Evolutionary conservation across 2,888 invertebrate genomes (phyloP), one percentile per base, ranked within the genome.

Genomic region (Sympetrum striolatum): DNA sequence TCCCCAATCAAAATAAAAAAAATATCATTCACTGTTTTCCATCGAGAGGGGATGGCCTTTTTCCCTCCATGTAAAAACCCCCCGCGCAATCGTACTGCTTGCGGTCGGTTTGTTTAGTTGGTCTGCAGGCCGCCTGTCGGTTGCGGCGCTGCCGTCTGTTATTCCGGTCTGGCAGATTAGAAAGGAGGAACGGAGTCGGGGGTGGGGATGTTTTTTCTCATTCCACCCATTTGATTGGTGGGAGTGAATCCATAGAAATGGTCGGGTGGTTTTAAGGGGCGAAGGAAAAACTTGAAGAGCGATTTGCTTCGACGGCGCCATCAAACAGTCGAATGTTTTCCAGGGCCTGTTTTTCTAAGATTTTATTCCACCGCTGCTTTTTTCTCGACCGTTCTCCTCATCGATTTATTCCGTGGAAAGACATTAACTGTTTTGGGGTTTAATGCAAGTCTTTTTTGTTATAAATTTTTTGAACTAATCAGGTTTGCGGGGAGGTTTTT

Each of bases 241-340:
- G 64, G 86, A 86, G 58, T 86, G 86, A 86, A 86, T 58, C 86
- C 86, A 60, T 86, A 86, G 86, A 86, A 86, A 86, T 86, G 86
- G 86, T 86, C 60, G 86, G 86, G 37, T 37, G 60, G 60, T 86
- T 60, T 58, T 37, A 37, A 60, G n/a, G 37, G 37, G 37, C 22
- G n/a, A 60, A 37, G 37, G 60, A 86, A 86, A 86, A 86, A 86
- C 60, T 86, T 35, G 82, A 31, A 82, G 58, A 35, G 2, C 86
- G 86, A 86, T 86, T 35, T 60, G 86, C 86, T 86, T 14, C 86
- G 86, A 25, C 86, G 86, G 60, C n/a, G 60, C 86, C 86, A 37
- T 64, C 86, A 37, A 60, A 86, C 86, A 86, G 86, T 64, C 37
- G 86, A 86, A 64, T 35, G 60, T 86, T 60, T 86, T 86, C 86